These are phyloP conservation scores for Notechis scutatus DNA, from an alignment of 2,113 vertebrate species.

Conservation along the genomic window DNA sequence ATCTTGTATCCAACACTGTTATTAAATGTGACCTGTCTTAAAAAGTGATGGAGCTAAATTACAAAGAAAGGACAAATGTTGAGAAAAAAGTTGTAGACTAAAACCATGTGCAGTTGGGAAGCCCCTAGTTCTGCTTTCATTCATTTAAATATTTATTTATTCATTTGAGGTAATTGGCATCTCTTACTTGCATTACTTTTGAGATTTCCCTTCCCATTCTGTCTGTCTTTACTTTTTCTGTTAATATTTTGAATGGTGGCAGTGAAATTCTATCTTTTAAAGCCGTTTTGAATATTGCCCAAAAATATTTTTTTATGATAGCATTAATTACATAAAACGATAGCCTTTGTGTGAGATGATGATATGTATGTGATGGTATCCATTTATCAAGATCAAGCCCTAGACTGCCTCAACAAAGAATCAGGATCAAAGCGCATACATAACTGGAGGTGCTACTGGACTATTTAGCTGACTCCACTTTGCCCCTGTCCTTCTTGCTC, in stretches of 20 bases:
- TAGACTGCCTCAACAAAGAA: not conserved
- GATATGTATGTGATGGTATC: not conserved
- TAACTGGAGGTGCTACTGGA: not conserved
- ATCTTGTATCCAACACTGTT: not conserved
- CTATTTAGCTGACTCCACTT: not conserved
- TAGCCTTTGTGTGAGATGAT: not conserved
- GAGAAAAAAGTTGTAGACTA: not conserved
- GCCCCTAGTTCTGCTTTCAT: not conserved
- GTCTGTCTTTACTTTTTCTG: not conserved
- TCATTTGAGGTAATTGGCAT: not conserved
- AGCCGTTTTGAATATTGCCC: not conserved
- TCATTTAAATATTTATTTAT: not conserved
- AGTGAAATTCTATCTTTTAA: not conserved
- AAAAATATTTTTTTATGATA: not conserved
- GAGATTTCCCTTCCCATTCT: not conserved
- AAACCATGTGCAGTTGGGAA: not conserved
- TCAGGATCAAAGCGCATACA: not conserved
- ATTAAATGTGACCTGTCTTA: not conserved
- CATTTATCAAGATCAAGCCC: not conserved
- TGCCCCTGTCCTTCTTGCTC: no score
- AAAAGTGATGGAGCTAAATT: not conserved
- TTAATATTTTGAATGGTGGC: not conserved
- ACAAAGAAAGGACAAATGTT: not conserved
- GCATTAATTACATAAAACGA: not conserved
- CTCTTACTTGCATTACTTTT: not conserved